phyloP scores from a whole-genome alignment of 2,797 vertebrate genomes.

The Podarcis siculus region DNA sequence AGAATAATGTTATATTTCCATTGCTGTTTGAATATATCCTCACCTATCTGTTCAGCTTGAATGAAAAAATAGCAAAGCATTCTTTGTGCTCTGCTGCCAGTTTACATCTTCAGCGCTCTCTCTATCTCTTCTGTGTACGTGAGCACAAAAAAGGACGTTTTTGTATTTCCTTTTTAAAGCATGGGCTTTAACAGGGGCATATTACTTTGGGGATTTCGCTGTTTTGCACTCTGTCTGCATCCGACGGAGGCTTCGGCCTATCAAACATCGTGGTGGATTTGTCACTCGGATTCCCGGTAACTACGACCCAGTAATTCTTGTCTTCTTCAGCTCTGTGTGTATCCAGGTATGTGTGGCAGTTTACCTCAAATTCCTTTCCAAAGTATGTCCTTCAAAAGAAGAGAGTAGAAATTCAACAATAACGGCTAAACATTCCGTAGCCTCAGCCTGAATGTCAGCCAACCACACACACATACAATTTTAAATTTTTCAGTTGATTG shows the following conservation, averaged over 20 bases:
- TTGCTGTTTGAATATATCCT: neutral
- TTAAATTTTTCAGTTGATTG: too few species aligned
- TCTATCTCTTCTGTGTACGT: neutral
- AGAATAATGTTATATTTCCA: neutral
- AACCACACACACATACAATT: too few species aligned
- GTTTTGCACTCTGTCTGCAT: neutral
- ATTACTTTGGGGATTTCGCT: neutral
- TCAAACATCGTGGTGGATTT: conserved; percentile 68
- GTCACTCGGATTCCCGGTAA: conserved; percentile 80
- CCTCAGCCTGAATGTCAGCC: too few species aligned
- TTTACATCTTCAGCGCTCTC: neutral
- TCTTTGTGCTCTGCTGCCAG: neutral
- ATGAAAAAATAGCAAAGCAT: neutral
- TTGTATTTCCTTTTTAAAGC: neutral
- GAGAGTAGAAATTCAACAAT: neutral
- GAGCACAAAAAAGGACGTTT: fast-evolving
- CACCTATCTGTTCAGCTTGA: neutral
- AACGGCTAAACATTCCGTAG: too few species aligned
- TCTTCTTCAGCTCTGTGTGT: conserved; percentile 85
- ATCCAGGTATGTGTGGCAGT: conserved; percentile 88
- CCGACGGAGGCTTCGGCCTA: neutral
- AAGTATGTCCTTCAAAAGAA: conserved; percentile 82
- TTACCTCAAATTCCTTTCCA: conserved; percentile 88
- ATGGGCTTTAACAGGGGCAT: neutral
- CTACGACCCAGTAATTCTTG: conserved; percentile 89